Percentiles rank a stretch among this genome's conserved stretches.
Evolutionary conservation across 2,797 vertebrate species (phyloP).

Genomic region (Tauraco hartlaubi): DNA sequence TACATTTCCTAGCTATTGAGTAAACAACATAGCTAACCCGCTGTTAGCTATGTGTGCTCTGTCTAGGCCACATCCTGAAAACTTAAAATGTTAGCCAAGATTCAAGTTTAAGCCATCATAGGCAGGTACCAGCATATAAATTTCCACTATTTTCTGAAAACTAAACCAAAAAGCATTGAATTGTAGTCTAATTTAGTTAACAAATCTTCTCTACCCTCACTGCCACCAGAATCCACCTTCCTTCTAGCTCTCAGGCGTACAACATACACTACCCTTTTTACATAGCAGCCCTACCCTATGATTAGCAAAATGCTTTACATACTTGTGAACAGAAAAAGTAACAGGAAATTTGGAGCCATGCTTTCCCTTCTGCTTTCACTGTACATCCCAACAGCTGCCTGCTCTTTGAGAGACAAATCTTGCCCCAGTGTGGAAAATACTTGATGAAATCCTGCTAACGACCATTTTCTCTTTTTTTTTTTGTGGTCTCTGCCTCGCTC

Average conservation of each 20-base stretch:
- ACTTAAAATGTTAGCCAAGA: neutral
- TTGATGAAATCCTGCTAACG: neutral
- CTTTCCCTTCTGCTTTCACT: neutral
- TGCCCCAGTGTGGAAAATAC: neutral
- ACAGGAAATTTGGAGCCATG: rapidly evolving
- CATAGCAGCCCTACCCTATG: neutral
- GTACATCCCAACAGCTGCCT: too few species aligned
- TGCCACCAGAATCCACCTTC: neutral
- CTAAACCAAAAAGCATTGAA: neutral
- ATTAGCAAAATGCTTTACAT: rapidly evolving
- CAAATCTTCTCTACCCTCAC: neutral
- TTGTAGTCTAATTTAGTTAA: neutral
- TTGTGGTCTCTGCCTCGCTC: rapidly evolving
- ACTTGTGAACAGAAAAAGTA: neutral
- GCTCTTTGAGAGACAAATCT: neutral
- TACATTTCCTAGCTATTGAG: neutral
- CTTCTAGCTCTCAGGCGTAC: too few species aligned
- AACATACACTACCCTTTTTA: rapidly evolving
- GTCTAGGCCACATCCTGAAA: neutral
- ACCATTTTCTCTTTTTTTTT: neutral
- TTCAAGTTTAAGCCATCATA: neutral
- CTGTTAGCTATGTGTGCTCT: neutral
- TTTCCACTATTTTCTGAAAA: neutral
- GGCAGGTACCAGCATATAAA: neutral
- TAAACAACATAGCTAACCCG: neutral